Evolutionary conservation across 92 coral and sea anemone genomes (phyloP).

Genomic region (Palythoa heliodiscus): DNA sequence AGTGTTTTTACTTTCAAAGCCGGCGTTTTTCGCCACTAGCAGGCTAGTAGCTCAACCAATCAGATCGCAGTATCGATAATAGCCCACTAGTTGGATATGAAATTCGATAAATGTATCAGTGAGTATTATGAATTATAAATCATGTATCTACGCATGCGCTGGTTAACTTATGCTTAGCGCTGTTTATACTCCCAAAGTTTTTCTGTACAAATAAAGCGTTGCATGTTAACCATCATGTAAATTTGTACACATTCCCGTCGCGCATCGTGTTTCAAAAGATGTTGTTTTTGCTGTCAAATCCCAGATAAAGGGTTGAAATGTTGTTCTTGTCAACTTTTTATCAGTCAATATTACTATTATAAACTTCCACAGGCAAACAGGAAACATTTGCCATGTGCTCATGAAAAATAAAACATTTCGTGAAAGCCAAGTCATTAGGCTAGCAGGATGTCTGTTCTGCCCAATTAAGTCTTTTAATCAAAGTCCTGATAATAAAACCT

Average conservation of each 20-base stretch:
- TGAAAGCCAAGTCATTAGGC: neutral
- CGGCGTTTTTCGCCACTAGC: too few species aligned
- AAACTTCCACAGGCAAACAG: neutral
- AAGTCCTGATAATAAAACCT: constrained; percentile 8
- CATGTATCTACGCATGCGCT: neutral
- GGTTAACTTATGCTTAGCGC: neutral
- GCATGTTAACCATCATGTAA: neutral
- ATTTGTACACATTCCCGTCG: neutral
- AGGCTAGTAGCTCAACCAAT: too few species aligned
- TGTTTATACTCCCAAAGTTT: neutral
- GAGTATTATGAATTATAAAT: neutral
- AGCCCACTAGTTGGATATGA: too few species aligned
- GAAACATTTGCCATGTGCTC: neutral
- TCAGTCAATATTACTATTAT: neutral
- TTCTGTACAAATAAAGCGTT: neutral
- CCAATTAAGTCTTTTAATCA: constrained; percentile 35
- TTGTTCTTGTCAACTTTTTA: neutral
- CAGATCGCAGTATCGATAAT: too few species aligned
- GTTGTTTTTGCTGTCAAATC: neutral
- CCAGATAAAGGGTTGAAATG: neutral
- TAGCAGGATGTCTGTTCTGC: constrained; percentile 39
- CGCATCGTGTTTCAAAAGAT: neutral
- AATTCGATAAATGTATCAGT: too few species aligned
- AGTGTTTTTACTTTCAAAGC: too few species aligned
- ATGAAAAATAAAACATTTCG: constrained; percentile 9